Evolutionary conservation across 2,888 invertebrate genomes (phyloP), one percentile per base, ranked within the genome.

Genomic region (Diadromus collaris): DNA sequence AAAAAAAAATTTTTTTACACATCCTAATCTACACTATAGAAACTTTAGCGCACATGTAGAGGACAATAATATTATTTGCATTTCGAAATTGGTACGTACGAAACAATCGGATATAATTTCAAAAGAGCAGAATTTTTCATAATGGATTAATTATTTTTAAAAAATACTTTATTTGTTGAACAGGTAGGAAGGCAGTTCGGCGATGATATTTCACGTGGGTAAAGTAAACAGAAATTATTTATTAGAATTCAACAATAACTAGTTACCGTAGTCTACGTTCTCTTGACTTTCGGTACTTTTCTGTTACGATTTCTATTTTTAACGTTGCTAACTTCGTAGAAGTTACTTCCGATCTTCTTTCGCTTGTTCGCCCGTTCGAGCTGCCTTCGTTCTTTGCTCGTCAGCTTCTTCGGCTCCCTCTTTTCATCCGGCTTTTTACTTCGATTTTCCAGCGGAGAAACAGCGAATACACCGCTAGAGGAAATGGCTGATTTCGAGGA

Each of bases 321-420:
- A 69, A 97, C 97, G 92, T 97, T 97, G 10, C 95, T 93, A 38
- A 95, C 94, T 93, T 97, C 97, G 90, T 97, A 97, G 89, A 97
- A 97, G 91, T 97, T 96, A 90, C 96, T 96, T 84, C 97, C 97
- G 78, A 96, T 94, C 88, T 96, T 97, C 89, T 95, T 96, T 13
- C 96, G 93, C 84, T 95, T 96, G 82, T 93, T 93, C 13, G 95
- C 93, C 83, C 97, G 93, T 80, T 97, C 96, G 2, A 94, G 83
- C 0, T 95, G 95, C 83, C 97, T 93, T 83, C 94, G 93, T 87
- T 96, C 94, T 91, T 95, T 97, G 58, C 96, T 95, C 1, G 95
- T 96, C 67, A 96, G 86, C 84, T 94, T 94, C 84, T 93, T 93
- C 5, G 83, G 86, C 46, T 88, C 87, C 27, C 84, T 83, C 13